Percentiles rank a stretch among this genome's conserved stretches.
phyloP scores from a whole-genome alignment of 2,888 invertebrate genomes.

The Caenorhabditis panamensis region DNA sequence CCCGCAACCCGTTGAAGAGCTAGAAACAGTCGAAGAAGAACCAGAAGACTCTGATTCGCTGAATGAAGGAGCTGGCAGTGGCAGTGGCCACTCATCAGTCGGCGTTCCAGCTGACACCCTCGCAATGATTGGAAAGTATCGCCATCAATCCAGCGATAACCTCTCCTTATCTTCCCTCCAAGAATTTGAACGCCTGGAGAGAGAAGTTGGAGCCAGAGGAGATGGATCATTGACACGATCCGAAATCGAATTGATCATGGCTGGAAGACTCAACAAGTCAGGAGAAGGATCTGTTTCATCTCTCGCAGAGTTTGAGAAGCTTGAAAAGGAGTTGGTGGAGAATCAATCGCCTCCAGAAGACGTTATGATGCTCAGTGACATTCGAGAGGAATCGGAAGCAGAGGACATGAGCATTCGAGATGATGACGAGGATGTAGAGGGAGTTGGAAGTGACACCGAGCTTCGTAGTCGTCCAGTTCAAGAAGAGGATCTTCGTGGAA shows the following conservation, averaged over 20 bases:
- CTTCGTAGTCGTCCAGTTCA: slow-evolving; percentile 62
- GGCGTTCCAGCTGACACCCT: slow-evolving; percentile 66
- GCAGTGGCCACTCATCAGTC: slow-evolving; percentile 68
- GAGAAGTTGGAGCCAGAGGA: slow-evolving; percentile 70
- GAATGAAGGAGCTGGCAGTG: slow-evolving; percentile 66
- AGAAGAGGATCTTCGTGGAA: slow-evolving; percentile 62
- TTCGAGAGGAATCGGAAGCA: slow-evolving; percentile 79
- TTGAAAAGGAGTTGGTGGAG: slow-evolving; percentile 76
- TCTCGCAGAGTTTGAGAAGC: slow-evolving; percentile 78
- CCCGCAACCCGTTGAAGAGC: slow-evolving; percentile 53
- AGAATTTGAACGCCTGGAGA: slow-evolving; percentile 80
- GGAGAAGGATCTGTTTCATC: slow-evolving; percentile 77
- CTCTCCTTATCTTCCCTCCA: slow-evolving; percentile 75
- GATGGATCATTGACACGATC: slow-evolving; percentile 74
- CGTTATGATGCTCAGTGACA: slow-evolving; percentile 81
- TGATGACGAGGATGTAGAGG: slow-evolving; percentile 77
- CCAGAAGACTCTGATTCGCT: slow-evolving; percentile 74
- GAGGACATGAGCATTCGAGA: slow-evolving; percentile 81
- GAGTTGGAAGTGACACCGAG: slow-evolving; percentile 66
- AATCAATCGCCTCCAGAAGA: slow-evolving; percentile 71
- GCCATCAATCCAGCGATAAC: slow-evolving; percentile 74
- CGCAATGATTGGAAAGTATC: slow-evolving; percentile 68
- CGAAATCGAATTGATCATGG: slow-evolving; percentile 74
- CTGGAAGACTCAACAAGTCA: slow-evolving; percentile 56
- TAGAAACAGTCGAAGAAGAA: slow-evolving; percentile 76